Evolutionary conservation across 2,888 invertebrate genomes (phyloP).

Genomic region (Pammene fasciana): DNA sequence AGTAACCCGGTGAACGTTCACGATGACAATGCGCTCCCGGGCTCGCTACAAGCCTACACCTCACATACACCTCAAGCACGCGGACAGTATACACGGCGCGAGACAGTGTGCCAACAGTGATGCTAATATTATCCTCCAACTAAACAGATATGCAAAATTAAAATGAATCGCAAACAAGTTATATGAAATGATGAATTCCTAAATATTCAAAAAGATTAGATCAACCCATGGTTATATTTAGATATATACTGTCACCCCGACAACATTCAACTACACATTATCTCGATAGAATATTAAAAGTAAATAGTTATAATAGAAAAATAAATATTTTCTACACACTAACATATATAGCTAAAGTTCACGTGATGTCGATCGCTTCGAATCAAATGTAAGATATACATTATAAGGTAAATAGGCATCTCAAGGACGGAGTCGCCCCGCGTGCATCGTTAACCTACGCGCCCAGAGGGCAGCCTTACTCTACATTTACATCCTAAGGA

Average conservation of each 20-base stretch:
- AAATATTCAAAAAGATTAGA: constrained; percentile 60
- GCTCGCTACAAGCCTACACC: constrained; percentile 45
- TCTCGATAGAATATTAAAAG: constrained; percentile 82
- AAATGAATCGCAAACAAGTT: constrained; percentile 67
- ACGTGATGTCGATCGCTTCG: constrained; percentile 79
- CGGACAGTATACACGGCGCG: constrained; percentile 38
- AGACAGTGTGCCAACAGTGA: constrained; percentile 43
- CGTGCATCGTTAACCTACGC: constrained; percentile 68
- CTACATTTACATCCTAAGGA: constrained; percentile 78
- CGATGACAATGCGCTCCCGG: constrained; percentile 76
- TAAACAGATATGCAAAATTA: constrained; percentile 58
- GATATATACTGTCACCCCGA: constrained; percentile 76
- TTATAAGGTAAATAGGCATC: constrained; percentile 76
- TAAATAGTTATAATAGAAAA: constrained; percentile 78
- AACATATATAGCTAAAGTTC: constrained; percentile 81
- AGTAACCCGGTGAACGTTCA: constrained; percentile 80
- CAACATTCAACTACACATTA: constrained; percentile 82
- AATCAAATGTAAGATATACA: constrained; percentile 66
- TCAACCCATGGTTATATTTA: constrained; percentile 60
- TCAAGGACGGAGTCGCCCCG: constrained; percentile 79
- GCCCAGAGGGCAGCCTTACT: constrained; percentile 61
- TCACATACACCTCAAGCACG: constrained; percentile 40
- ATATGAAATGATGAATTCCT: constrained; percentile 67
- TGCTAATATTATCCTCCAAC: constrained; percentile 46
- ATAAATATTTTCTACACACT: constrained; percentile 84